A percentile compares a stretch with the other conserved stretches of the same genome.
phyloP scores from a whole-genome alignment of 2,888 invertebrate species.

The Gisinianus flammeolus region DNA sequence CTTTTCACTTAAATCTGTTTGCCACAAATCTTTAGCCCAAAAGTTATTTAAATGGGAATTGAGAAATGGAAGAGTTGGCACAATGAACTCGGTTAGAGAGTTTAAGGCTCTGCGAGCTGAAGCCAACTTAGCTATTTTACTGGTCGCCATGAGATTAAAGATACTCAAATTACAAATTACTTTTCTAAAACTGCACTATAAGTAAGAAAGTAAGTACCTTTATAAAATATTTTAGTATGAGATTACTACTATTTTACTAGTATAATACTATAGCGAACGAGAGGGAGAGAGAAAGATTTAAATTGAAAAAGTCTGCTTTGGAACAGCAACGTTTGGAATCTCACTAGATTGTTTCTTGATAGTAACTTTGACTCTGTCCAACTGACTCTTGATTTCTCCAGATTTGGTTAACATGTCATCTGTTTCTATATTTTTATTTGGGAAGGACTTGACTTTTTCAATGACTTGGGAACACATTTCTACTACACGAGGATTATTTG shows the following conservation, averaged over 20 bases:
- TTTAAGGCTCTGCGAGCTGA: slow-evolving; percentile 62
- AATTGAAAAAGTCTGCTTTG: no score
- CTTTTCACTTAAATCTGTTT: slow-evolving; percentile 65
- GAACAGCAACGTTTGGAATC: no score
- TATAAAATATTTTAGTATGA: no score
- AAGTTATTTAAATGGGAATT: slow-evolving; percentile 82
- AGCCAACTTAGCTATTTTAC: slow-evolving; percentile 57
- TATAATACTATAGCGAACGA: no score
- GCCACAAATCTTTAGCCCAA: slow-evolving; percentile 72
- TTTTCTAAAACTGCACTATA: no score
- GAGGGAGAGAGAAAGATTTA: no score
- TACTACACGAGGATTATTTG: not conserved
- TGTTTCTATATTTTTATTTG: slow-evolving; percentile 70
- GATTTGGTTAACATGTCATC: slow-evolving; percentile 70
- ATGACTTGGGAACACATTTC: slow-evolving; percentile 62
- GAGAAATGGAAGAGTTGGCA: slow-evolving; percentile 69
- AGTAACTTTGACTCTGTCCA: slow-evolving; percentile 65
- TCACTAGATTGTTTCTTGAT: slow-evolving; percentile 57
- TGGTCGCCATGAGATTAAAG: not conserved
- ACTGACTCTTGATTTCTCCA: slow-evolving; percentile 72
- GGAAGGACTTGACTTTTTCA: slow-evolving; percentile 70
- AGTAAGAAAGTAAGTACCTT: no score
- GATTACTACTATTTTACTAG: no score
- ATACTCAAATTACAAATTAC: no score
- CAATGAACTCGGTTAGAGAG: slow-evolving; percentile 63